Percentiles rank a stretch among this genome's conserved stretches.
Conservation (phyloP, 2,113 vertebrate species). For the Bucco capensis region DNA sequence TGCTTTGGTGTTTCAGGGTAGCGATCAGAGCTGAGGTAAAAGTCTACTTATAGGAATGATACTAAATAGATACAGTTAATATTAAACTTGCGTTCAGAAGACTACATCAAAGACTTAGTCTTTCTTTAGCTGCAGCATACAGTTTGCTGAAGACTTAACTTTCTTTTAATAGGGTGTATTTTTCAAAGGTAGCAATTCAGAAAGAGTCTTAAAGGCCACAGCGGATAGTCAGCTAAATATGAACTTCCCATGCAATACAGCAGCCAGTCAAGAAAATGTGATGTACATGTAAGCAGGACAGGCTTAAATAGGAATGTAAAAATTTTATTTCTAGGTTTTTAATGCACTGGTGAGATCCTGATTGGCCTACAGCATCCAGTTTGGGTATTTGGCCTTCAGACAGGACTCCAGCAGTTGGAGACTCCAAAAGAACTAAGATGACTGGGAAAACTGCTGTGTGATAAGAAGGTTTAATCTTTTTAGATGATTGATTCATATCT, state of each 20-base stretch:
- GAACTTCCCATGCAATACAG: fast-evolving
- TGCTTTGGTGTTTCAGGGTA: background rate
- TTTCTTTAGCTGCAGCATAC: background rate
- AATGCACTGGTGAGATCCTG: background rate
- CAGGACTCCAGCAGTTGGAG: background rate
- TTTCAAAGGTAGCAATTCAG: background rate
- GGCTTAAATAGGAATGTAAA: background rate
- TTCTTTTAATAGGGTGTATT: background rate
- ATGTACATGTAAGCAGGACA: background rate
- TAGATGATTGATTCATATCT: background rate
- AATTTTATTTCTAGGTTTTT: background rate
- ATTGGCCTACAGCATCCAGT: background rate
- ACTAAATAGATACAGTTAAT: background rate
- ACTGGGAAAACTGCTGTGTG: background rate
- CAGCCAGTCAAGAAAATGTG: background rate
- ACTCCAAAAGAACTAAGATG: background rate
- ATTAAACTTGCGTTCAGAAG: background rate
- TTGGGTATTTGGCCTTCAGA: background rate
- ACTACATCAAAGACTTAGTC: background rate
- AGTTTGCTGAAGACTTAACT: background rate
- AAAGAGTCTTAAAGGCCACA: background rate
- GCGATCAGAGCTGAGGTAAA: background rate
- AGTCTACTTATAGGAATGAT: background rate
- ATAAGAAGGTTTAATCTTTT: background rate
- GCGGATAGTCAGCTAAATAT: background rate